These are phyloP conservation scores for Phylloscopus trochiloides DNA, from an alignment of 2,113 vertebrate genomes.

Conservation along the genomic window DNA sequence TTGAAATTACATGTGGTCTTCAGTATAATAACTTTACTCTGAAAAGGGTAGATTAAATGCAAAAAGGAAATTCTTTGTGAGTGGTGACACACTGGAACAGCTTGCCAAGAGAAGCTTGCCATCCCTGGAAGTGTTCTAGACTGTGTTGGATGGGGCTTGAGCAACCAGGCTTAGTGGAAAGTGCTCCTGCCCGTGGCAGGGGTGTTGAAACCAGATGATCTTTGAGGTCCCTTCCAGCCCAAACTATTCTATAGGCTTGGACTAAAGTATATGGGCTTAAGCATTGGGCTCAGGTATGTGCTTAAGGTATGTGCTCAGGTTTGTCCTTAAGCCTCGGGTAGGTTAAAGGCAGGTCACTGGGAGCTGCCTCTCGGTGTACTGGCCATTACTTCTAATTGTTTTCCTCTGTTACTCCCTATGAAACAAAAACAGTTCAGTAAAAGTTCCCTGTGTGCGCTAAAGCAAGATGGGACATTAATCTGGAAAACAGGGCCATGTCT, in stretches of 20 bases:
- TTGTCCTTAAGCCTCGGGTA: background rate
- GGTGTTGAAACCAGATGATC: background rate
- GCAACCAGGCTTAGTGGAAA: background rate
- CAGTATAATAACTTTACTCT: background rate
- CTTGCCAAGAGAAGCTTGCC: fast-evolving
- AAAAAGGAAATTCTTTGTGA: background rate
- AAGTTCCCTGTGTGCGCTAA: background rate
- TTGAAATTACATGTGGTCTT: background rate
- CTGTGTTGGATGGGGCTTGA: background rate
- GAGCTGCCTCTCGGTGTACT: background rate
- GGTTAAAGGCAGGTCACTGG: background rate
- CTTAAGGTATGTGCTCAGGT: background rate
- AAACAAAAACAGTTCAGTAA: background rate
- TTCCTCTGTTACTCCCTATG: background rate
- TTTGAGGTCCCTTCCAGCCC: background rate
- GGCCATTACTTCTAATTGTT: background rate
- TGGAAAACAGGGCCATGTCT: background rate
- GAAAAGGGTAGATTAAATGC: background rate
- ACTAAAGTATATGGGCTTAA: background rate
- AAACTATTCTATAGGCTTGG: background rate
- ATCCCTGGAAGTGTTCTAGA: background rate
- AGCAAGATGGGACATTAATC: background rate
- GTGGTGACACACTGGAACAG: background rate
- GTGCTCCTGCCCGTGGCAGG: background rate
- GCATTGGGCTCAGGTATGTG: background rate